Conservation (phyloP, 2,113 vertebrate genomes). For the Trochalopteron elliotii region DNA sequence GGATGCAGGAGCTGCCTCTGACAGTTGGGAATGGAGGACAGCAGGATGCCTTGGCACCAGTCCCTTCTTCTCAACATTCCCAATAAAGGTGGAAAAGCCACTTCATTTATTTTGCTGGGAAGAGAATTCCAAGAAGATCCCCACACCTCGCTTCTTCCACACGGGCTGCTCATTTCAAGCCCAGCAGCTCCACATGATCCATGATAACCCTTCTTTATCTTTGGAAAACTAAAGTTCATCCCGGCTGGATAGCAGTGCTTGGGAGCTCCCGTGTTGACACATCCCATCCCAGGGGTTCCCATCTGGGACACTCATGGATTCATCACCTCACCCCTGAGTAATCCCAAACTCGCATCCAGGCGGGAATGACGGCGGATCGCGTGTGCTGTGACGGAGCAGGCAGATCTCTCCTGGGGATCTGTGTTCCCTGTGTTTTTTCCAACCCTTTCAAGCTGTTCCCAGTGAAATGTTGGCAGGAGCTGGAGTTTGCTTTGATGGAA, state of each 20-base stretch:
- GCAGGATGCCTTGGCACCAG: rapidly evolving
- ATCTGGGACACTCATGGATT: rapidly evolving
- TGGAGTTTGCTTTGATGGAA: not conserved
- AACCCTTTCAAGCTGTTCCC: not conserved
- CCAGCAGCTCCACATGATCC: rapidly evolving
- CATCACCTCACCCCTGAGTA: not conserved
- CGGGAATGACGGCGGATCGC: not conserved
- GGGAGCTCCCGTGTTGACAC: not conserved
- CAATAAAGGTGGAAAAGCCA: not conserved
- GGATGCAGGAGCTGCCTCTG: not conserved
- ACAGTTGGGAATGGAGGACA: not conserved
- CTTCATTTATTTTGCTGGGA: not conserved
- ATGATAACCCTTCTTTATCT: not conserved
- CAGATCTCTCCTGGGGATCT: rapidly evolving
- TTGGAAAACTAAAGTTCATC: not conserved
- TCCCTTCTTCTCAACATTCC: not conserved
- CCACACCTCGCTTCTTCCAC: not conserved
- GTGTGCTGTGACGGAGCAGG: rapidly evolving
- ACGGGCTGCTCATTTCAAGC: not conserved
- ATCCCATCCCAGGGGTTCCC: not conserved
- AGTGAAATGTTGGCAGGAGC: not conserved
- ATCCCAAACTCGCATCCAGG: not conserved
- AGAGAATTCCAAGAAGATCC: not conserved
- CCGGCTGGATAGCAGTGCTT: not conserved
- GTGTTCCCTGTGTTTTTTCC: not conserved